Base-by-base conservation (phyloP, 2,888 invertebrate genomes). In the Drosophila demipolita region DNA sequence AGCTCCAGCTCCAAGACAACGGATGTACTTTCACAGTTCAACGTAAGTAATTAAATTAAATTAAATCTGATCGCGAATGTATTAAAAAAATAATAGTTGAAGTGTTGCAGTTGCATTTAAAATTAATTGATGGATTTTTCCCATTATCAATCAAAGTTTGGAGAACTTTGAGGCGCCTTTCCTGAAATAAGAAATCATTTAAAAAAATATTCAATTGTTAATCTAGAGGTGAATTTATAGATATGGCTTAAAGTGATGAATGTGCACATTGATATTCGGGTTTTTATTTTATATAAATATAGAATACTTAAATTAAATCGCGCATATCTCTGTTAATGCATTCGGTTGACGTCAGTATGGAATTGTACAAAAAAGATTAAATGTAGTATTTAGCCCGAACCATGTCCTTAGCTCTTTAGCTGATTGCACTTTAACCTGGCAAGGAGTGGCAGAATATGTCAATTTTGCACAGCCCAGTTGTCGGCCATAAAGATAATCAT, bases 31-130 rank as follows among this genome's bases (percentile, higher is more conserved):
- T 66, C 76, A 42, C 79, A 75, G 69, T 61, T 82, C 42, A 83
- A 74, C 48, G 87, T 87, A 71, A 87, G 87, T 87, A 58, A 68
- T 49, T 66, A 59, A 66, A 72, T 81, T 73, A 55, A 58, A 50
- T 26, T 23, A 20, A 11, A 42, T 38, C 36, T 12, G 29, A 11
- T 50, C 7, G 26, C 12, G 32, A 60, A 15, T 12, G 12, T n/a
- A 36, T 35, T 36, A 1, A 17, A 26, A 38, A 49, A 49, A 5
- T 4, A 49, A 1, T 26, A 9, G 11, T 20, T 40, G n/a, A n/a
- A n/a, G n/a, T 7, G 20, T 12, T 12, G 20, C 20, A 20, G 12
- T 45, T 45, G 6, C 7, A 20, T 12, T 45, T 45, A 7, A 15
- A 4, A 15, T 45, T 45, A 15, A 20, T 45, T 45, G 20, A 15